A percentile compares a stretch with the other conserved stretches of the same genome.
These are phyloP conservation scores for Perizoma flavofasciatum DNA, from an alignment of 2,888 invertebrate species.

Conservation along the genomic window DNA sequence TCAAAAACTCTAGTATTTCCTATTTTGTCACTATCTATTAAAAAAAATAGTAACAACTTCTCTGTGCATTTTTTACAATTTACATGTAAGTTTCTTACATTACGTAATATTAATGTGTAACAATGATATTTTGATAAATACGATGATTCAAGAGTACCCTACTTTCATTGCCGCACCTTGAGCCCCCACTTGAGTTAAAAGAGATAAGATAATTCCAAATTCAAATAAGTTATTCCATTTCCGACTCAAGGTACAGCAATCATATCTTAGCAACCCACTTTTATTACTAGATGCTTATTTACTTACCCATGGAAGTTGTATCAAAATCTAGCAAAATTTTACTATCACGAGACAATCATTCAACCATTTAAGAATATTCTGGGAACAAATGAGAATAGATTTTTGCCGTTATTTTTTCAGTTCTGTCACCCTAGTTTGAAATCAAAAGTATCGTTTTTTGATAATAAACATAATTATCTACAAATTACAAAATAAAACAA, in stretches of 20 bases:
- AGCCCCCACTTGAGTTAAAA: too few species aligned
- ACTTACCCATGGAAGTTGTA: slow-evolving; percentile 12
- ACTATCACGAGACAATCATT: not conserved
- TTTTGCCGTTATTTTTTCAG: too few species aligned
- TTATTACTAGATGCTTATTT: slow-evolving; percentile 1
- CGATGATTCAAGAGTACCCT: not conserved
- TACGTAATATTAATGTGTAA: slow-evolving; percentile 9
- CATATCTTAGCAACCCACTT: too few species aligned
- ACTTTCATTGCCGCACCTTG: too few species aligned
- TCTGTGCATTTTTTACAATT: slow-evolving; percentile 35
- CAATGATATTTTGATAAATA: slow-evolving; percentile 26
- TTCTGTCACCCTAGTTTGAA: too few species aligned
- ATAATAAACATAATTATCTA: too few species aligned
- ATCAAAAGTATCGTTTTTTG: too few species aligned
- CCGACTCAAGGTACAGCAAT: too few species aligned
- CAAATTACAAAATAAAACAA: too few species aligned
- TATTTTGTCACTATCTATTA: slow-evolving; percentile 29
- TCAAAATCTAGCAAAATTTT: slow-evolving; percentile 19
- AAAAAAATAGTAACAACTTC: slow-evolving; percentile 25
- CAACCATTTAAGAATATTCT: not conserved
- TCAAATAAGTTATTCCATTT: too few species aligned
- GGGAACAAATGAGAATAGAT: too few species aligned
- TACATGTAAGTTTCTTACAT: slow-evolving; percentile 35
- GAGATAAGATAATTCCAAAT: too few species aligned
- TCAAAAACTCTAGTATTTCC: slow-evolving; percentile 23